These are phyloP conservation scores for Lepidurus packardi DNA, from an alignment of 1,140 invertebrate species.

Conservation along the genomic window DNA sequence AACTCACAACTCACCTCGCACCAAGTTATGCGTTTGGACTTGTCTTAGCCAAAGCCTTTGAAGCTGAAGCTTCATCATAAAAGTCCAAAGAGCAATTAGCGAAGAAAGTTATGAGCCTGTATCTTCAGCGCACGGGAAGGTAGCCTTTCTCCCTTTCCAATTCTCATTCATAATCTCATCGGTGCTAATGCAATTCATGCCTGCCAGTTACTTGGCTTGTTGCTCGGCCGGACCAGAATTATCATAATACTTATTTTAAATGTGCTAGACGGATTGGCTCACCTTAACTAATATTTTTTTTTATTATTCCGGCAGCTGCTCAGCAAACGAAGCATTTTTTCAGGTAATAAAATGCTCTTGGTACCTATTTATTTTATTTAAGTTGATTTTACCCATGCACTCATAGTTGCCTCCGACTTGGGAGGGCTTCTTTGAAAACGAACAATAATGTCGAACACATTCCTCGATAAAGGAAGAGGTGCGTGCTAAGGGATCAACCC, in stretches of 20 bases:
- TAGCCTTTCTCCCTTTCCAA: slow-evolving; percentile 7
- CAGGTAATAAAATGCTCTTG: background rate
- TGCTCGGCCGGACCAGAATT: background rate
- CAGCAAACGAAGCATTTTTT: too few relatives aligned
- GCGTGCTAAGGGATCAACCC: slow-evolving; percentile 1
- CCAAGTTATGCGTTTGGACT: background rate
- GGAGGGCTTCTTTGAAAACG: background rate
- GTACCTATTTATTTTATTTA: background rate
- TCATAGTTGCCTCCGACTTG: background rate
- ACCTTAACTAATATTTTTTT: background rate
- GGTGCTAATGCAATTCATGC: background rate
- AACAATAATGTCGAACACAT: background rate
- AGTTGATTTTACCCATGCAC: background rate
- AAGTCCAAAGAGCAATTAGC: slow-evolving; percentile 19
- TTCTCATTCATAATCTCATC: background rate
- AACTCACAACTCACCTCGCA: background rate
- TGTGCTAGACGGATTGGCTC: background rate
- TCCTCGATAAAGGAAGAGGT: background rate
- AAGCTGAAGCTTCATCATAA: slow-evolving; percentile 12
- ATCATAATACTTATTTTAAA: slow-evolving; percentile 4
- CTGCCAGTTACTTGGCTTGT: background rate
- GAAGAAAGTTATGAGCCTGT: background rate
- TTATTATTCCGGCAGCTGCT: background rate
- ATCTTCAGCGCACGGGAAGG: background rate
- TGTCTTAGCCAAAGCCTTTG: background rate